These are phyloP conservation scores for Phrynocephalus guinanensis DNA, from an alignment of 2,797 vertebrate genomes.

Conservation along the genomic window DNA sequence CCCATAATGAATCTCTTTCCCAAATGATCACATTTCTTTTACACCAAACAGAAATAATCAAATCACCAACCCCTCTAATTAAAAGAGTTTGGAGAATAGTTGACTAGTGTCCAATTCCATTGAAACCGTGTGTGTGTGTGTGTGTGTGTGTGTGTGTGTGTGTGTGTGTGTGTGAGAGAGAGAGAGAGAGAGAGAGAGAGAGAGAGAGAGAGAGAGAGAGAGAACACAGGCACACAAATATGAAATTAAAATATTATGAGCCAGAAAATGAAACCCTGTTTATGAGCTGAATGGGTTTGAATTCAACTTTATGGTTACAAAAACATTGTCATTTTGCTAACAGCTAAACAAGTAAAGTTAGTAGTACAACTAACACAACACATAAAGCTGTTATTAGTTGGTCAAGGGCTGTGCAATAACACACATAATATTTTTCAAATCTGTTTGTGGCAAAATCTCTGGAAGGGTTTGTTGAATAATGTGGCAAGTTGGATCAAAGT, in stretches of 20 bases:
- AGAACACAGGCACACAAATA: not conserved
- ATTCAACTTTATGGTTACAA: too few species aligned
- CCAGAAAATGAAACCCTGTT: not conserved
- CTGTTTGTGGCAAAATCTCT: too few species aligned
- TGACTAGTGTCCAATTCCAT: conserved; percentile 31
- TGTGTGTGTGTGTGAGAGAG: conserved; percentile 8
- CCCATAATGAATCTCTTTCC: conserved; percentile 28
- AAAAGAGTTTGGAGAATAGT: conserved; percentile 41
- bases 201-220: too few species aligned
- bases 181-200: too few species aligned
- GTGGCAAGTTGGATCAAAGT: not conserved
- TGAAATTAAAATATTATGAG: not conserved
- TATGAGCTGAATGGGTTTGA: too few species aligned
- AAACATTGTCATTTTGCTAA: not conserved
- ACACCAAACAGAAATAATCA: conserved; percentile 12
- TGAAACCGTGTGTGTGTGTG: not conserved
- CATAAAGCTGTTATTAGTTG: not conserved
- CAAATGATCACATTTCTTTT: conserved; percentile 32
- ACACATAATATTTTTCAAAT: not conserved
- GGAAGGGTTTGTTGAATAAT: not conserved
- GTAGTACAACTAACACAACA: not conserved
- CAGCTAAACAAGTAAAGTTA: not conserved
- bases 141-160: not conserved
- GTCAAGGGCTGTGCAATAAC: not conserved
- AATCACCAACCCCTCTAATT: not conserved